Percentiles rank a stretch among this genome's conserved stretches.
phyloP scores from a whole-genome alignment of 1,140 invertebrate species.

The Temnothorax nylanderi region DNA sequence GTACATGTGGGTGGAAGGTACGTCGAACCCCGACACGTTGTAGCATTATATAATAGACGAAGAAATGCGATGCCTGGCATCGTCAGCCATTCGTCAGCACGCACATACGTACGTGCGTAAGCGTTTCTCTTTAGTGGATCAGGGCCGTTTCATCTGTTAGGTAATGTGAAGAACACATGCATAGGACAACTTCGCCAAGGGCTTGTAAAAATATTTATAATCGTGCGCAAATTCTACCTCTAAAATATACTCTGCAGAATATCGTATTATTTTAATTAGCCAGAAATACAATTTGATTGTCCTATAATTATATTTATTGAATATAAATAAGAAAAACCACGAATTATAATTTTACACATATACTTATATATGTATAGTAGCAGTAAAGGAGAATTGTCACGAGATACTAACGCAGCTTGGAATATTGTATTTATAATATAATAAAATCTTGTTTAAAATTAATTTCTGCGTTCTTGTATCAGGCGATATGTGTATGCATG shows the following conservation, averaged over 20 bases:
- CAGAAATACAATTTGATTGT: background rate
- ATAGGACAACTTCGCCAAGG: background rate
- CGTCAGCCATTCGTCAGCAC: background rate
- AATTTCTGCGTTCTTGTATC: slow-evolving; percentile 14
- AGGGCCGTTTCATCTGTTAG: background rate
- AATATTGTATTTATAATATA: background rate
- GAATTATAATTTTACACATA: background rate
- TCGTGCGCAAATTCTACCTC: background rate
- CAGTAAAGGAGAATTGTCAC: background rate
- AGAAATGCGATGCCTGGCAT: slow-evolving; percentile 26
- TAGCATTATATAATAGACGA: slow-evolving; percentile 50
- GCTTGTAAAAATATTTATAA: background rate
- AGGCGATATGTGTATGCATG: background rate
- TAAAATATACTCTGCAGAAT: background rate
- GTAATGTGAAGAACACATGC: background rate
- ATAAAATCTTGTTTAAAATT: background rate
- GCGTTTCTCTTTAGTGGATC: slow-evolving; percentile 9
- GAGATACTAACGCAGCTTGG: background rate
- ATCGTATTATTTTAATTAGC: background rate
- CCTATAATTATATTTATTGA: background rate
- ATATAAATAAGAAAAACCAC: background rate
- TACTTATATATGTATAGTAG: background rate
- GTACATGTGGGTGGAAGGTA: slow-evolving; percentile 60
- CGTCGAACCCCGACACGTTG: slow-evolving; percentile 25
- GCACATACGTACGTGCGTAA: slow-evolving; percentile 14